phyloP scores from a whole-genome alignment of 35 echinoderm and acorn worm species.

The Patiria miniata region DNA sequence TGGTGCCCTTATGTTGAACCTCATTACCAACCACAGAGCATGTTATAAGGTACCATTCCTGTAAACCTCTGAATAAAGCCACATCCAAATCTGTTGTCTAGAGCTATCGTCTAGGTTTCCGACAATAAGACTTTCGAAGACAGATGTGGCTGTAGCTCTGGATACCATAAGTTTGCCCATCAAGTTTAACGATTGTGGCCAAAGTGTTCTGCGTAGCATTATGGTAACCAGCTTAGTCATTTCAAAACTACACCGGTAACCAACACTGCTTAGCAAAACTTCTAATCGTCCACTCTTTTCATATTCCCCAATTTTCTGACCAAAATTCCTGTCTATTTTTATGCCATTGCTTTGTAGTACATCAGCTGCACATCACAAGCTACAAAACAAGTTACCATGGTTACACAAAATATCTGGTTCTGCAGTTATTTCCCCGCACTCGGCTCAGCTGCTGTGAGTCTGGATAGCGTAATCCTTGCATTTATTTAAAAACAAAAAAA shows the following conservation, averaged over 20 bases:
- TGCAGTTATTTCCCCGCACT: constrained; percentile 4
- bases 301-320: neutral
- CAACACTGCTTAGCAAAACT: too few species aligned
- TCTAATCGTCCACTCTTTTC: too few species aligned
- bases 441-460: neutral
- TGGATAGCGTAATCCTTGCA: neutral
- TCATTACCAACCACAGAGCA: neutral
- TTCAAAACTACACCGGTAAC: too few species aligned
- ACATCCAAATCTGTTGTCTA: too few species aligned
- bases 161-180: too few species aligned
- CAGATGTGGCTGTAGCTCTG: too few species aligned
- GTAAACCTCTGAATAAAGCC: too few species aligned
- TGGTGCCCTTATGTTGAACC: neutral
- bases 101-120: too few species aligned
- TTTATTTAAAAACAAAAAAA: neutral
- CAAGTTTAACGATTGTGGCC: too few species aligned
- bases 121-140: too few species aligned
- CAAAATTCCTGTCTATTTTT: neutral
- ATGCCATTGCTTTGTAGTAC: constrained; percentile 14
- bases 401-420: constrained; percentile 18
- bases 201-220: too few species aligned
- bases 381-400: constrained; percentile 18
- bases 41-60: neutral
- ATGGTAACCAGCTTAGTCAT: too few species aligned
- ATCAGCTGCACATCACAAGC: constrained; percentile 19